Conservation (phyloP, 2,888 invertebrate genomes). For the Agriopis leucophaearia region DNA sequence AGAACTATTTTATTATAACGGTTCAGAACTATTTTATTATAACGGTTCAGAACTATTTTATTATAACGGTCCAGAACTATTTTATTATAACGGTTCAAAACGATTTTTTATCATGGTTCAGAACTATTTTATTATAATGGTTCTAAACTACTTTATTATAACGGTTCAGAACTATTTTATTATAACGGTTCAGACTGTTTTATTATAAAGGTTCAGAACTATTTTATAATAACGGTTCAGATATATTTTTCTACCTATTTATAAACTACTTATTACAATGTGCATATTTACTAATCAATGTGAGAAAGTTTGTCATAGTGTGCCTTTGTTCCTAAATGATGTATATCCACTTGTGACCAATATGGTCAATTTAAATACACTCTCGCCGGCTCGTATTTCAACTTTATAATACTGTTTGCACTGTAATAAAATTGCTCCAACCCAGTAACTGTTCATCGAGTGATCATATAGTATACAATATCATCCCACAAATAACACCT, state of each 20-base stretch:
- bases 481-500: constrained; percentile 35
- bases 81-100: no score
- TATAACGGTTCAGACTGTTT: neutral
- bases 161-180: neutral
- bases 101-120: no score
- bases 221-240: neutral
- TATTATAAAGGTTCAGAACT: neutral
- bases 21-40: no score
- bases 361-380: constrained; percentile 49
- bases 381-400: constrained; percentile 53
- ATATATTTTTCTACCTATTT: neutral
- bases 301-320: neutral
- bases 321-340: constrained; percentile 27
- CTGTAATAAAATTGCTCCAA: constrained; percentile 60
- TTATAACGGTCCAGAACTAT: no score
- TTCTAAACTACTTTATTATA: no score
- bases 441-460: constrained; percentile 44
- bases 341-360: constrained; percentile 40
- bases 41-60: no score
- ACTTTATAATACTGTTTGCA: constrained; percentile 74
- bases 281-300: constrained; percentile 1
- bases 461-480: constrained; percentile 26
- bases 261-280: constrained; percentile 4
- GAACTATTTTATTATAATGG: no score
- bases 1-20: no score